Evolutionary conservation across 2,797 vertebrate species (phyloP).

Genomic region (Tragopan temminckii): DNA sequence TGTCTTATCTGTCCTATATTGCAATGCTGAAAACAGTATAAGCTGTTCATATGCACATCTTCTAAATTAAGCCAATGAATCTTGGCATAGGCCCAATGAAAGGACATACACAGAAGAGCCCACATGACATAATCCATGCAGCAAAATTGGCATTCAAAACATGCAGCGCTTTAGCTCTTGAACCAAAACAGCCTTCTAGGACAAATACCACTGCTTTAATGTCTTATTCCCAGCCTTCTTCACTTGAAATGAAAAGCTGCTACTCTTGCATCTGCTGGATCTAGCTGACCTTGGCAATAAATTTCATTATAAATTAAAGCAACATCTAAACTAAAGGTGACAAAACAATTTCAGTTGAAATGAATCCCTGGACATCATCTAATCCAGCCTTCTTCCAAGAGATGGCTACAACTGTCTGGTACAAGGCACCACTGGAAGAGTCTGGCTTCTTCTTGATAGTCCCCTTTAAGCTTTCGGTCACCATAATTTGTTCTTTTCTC

Average conservation of each 20-base stretch:
- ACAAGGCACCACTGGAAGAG: not conserved
- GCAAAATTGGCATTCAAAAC: not conserved
- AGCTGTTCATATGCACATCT: not conserved
- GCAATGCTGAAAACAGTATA: not conserved
- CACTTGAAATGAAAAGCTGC: not conserved
- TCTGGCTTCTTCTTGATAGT: not conserved
- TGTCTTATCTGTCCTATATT: constrained; percentile 1
- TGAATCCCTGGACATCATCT: not conserved
- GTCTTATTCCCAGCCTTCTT: not conserved
- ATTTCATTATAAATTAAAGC: not conserved
- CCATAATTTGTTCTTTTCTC: not conserved
- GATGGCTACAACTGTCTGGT: not conserved
- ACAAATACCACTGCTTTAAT: not conserved
- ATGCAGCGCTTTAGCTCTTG: not conserved
- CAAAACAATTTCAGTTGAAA: not conserved
- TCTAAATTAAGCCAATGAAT: constrained; percentile 47
- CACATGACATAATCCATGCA: not conserved
- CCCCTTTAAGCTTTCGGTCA: not conserved
- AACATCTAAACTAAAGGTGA: not conserved
- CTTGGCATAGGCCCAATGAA: not conserved
- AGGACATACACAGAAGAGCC: not conserved
- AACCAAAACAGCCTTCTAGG: not conserved
- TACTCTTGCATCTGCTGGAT: not conserved
- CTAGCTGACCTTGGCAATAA: not conserved
- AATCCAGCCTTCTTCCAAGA: not conserved